Evolutionary conservation across 1,140 invertebrate genomes (phyloP).

Genomic region (Orius insidiosus): DNA sequence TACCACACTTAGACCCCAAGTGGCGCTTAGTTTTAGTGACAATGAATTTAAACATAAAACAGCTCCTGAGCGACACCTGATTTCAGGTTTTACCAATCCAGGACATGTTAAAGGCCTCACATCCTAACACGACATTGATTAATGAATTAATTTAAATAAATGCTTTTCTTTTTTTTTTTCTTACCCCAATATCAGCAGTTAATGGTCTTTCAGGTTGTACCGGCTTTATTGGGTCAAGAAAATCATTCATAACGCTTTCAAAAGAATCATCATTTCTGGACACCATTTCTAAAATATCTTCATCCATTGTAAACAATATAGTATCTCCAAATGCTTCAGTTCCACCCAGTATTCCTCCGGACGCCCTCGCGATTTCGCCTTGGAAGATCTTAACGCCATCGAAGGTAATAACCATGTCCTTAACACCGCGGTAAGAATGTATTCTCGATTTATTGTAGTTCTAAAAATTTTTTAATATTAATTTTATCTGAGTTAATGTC

Average conservation of each 20-base stretch:
- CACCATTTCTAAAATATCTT: slow-evolving; percentile 53
- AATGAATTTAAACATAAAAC: slow-evolving; percentile 19
- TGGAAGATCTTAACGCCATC: slow-evolving; percentile 50
- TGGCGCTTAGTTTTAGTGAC: slow-evolving; percentile 14
- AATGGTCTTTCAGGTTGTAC: slow-evolving; percentile 30
- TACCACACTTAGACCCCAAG: slow-evolving; percentile 18
- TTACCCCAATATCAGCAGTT: slow-evolving; percentile 30
- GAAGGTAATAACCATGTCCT: slow-evolving; percentile 47
- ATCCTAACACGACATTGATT: slow-evolving; percentile 15
- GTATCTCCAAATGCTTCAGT: slow-evolving; percentile 63
- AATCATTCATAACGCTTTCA: slow-evolving; percentile 25
- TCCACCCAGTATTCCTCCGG: slow-evolving; percentile 47
- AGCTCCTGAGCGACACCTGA: slow-evolving; percentile 12
- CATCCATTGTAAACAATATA: slow-evolving; percentile 62
- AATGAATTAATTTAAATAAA: too few relatives aligned
- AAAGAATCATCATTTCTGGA: slow-evolving; percentile 50
- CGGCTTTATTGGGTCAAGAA: slow-evolving; percentile 5
- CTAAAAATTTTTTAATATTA: slow-evolving; percentile 28
- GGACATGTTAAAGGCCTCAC: slow-evolving; percentile 21
- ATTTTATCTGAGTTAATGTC: slow-evolving; percentile 16
- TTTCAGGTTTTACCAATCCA: background rate
- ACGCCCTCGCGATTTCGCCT: slow-evolving; percentile 62
- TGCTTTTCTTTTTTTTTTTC: too few relatives aligned
- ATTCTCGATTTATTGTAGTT: slow-evolving; percentile 78
- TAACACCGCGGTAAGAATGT: slow-evolving; percentile 56